Conservation (phyloP, 2,797 vertebrate genomes). For the Acrocephalus scirpaceus region DNA sequence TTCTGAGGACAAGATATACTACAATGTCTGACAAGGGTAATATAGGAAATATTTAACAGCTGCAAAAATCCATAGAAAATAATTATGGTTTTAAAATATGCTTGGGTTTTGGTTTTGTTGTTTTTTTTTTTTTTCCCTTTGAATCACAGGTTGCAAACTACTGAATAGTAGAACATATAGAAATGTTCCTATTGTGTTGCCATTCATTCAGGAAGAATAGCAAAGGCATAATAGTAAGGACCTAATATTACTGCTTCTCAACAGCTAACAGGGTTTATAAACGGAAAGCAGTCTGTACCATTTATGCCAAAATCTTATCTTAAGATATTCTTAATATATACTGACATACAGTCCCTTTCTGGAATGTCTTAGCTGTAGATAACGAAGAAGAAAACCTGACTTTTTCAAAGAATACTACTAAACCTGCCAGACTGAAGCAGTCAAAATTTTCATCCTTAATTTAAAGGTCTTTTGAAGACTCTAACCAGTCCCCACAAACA, state of each 20-base stretch:
- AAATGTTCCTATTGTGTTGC: not conserved
- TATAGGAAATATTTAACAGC: not conserved
- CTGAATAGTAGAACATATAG: not conserved
- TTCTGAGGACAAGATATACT: not conserved
- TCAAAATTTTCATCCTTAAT: not conserved
- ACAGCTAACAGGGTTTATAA: not conserved
- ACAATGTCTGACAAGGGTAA: not conserved
- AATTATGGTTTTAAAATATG: not conserved
- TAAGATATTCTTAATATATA: not conserved
- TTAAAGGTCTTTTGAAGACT: not conserved
- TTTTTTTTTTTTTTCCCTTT: not conserved
- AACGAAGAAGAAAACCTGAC: not conserved
- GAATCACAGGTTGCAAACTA: not conserved
- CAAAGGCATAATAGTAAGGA: not conserved
- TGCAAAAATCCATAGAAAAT: not conserved
- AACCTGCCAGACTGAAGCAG: not conserved
- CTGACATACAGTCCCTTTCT: not conserved
- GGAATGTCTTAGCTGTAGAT: not conserved
- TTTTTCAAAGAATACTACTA: not conserved
- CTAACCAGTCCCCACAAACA: not conserved
- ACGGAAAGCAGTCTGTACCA: not conserved
- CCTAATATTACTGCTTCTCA: not conserved
- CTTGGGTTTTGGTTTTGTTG: not conserved
- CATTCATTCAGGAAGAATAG: not conserved
- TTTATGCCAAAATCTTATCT: not conserved